Percentiles rank a stretch among this genome's conserved stretches.
These are phyloP conservation scores for Ornithoptera alexandrae DNA, from an alignment of 2,888 invertebrate species.

Conservation along the genomic window DNA sequence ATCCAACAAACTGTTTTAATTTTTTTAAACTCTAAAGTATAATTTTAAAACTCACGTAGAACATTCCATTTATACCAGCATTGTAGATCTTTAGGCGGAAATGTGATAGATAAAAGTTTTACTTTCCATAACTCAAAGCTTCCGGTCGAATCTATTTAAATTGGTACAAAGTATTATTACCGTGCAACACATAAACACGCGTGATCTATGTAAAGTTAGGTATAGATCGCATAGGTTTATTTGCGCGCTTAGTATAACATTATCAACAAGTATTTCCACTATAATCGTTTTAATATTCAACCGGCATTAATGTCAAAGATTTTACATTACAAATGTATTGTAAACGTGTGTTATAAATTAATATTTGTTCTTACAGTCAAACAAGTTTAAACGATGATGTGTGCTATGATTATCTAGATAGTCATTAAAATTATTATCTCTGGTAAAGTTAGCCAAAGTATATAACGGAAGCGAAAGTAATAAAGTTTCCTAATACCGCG, in stretches of 20 bases:
- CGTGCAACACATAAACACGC: background rate
- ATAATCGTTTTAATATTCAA: constrained; percentile 10
- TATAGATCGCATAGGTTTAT: background rate
- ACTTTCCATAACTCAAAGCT: constrained; percentile 20
- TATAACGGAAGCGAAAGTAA: background rate
- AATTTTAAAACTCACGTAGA: no score
- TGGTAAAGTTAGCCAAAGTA: background rate
- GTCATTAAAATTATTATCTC: background rate
- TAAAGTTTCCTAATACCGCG: background rate
- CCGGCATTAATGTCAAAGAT: constrained; percentile 3
- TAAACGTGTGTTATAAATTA: background rate
- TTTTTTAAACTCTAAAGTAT: no score
- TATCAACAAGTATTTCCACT: constrained; percentile 12
- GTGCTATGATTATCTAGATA: background rate
- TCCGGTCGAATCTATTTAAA: constrained; percentile 23
- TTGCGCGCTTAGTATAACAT: constrained; percentile 3
- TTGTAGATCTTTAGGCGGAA: background rate
- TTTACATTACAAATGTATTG: background rate
- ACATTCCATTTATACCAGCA: background rate
- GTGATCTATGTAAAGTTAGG: background rate
- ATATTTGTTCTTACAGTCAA: background rate
- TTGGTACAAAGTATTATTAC: constrained; percentile 20
- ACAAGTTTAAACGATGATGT: background rate
- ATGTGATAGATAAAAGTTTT: constrained; percentile 15
- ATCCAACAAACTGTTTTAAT: no score